A percentile compares a stretch with the other conserved stretches of the same genome.
Evolutionary conservation across 1,140 invertebrate genomes (phyloP).

Genomic region (Maconellicoccus hirsutus): DNA sequence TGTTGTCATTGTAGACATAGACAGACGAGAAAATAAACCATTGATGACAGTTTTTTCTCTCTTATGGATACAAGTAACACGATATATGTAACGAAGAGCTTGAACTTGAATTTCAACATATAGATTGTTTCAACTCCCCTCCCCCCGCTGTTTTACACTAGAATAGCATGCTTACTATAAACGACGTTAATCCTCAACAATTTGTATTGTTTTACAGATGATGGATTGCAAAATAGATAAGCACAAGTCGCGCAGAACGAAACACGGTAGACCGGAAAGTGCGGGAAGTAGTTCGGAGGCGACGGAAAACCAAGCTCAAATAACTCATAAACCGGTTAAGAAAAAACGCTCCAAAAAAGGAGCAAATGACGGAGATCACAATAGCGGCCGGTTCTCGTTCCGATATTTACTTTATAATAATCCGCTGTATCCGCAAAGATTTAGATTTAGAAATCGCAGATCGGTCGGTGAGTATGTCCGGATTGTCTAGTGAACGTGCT

Average conservation of each 20-base stretch:
- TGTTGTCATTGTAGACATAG: too few relatives aligned
- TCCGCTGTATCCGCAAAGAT: conserved; percentile 14
- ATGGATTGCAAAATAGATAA: conserved; percentile 3
- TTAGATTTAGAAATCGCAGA: background rate
- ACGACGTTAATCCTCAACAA: too few relatives aligned
- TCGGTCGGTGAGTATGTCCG: conserved; percentile 1
- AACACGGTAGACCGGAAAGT: background rate
- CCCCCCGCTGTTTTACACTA: too few relatives aligned
- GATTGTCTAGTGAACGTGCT: background rate
- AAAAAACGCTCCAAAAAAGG: conserved; percentile 17
- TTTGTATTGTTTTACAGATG: background rate
- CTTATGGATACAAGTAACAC: too few relatives aligned
- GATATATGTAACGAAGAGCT: too few relatives aligned
- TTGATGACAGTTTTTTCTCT: too few relatives aligned
- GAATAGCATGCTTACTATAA: too few relatives aligned
- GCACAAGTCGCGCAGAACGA: background rate
- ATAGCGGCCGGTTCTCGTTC: background rate
- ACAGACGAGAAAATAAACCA: too few relatives aligned
- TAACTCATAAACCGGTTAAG: background rate
- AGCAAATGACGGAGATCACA: background rate
- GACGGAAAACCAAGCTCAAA: background rate
- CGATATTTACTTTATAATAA: conserved; percentile 12
- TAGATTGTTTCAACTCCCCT: too few relatives aligned
- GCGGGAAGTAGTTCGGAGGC: background rate
- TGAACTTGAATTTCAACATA: too few relatives aligned